Conservation (phyloP, 1,140 invertebrate genomes). For the Gyrodactylus bullatarudis region DNA sequence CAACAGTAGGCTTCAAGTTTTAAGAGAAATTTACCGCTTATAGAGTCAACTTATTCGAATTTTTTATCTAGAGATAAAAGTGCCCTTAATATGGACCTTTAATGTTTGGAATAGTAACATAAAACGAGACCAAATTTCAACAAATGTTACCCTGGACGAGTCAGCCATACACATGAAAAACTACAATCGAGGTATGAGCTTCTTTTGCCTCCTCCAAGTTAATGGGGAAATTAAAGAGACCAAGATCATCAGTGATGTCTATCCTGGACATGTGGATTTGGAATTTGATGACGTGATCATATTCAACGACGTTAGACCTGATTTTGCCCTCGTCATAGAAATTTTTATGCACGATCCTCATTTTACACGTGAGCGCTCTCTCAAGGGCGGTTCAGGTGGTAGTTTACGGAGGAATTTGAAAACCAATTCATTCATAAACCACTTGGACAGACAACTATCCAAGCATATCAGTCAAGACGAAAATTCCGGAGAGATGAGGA, state of each 20-base stretch:
- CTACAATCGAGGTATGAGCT: not conserved
- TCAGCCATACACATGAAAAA: no score
- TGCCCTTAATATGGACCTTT: no score
- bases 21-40: no score
- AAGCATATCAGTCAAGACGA: not conserved
- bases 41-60: no score
- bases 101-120: no score
- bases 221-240: not conserved
- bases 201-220: not conserved
- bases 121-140: no score
- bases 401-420: not conserved
- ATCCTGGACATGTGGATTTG: not conserved
- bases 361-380: not conserved
- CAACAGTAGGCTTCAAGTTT: no score
- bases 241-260: not conserved
- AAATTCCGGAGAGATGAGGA: not conserved
- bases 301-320: not conserved
- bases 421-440: not conserved
- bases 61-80: no score
- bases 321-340: not conserved
- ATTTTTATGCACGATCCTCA: not conserved
- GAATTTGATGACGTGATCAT: not conserved
- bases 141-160: no score
- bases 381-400: no score
- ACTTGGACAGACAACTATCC: no score